These are phyloP conservation scores for Latheticus oryzae DNA, from an alignment of 2,888 invertebrate genomes.

Conservation along the genomic window DNA sequence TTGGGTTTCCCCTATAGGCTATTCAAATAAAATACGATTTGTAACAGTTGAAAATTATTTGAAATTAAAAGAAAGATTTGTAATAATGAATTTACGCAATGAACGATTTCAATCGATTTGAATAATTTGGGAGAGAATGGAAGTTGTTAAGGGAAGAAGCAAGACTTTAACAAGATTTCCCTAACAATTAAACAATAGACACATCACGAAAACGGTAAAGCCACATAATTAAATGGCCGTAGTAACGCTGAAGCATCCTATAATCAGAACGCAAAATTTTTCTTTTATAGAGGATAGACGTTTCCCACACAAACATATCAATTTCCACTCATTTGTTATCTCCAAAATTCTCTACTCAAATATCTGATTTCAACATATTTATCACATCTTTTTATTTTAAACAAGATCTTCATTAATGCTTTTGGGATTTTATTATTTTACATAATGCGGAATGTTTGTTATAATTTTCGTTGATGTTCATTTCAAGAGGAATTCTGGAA, in stretches of 20 bases:
- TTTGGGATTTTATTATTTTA: too few species aligned
- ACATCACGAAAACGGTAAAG: constrained; percentile 36
- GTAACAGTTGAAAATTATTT: constrained; percentile 27
- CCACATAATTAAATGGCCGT: constrained; percentile 39
- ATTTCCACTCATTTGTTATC: constrained; percentile 36
- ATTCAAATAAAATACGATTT: constrained; percentile 12
- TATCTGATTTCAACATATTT: too few species aligned
- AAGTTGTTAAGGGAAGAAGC: constrained; percentile 22
- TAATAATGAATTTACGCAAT: constrained; percentile 31
- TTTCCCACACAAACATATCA: constrained; percentile 29
- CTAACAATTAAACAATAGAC: constrained; percentile 41
- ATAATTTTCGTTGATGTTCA: too few species aligned
- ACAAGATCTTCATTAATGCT: too few species aligned
- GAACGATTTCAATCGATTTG: constrained; percentile 36
- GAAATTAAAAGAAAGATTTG: constrained; percentile 23
- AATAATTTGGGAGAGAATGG: constrained; percentile 37
- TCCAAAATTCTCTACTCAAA: too few species aligned
- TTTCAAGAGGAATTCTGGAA: too few species aligned
- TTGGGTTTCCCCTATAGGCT: constrained; percentile 9
- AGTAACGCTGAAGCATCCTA: constrained; percentile 34
- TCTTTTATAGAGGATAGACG: constrained; percentile 34
- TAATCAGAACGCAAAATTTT: constrained; percentile 43
- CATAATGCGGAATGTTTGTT: too few species aligned
- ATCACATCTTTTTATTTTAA: too few species aligned
- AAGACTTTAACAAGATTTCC: constrained; percentile 33